Evolutionary conservation across 1,140 invertebrate species (phyloP).

Genomic region (Drosophila ananassae): DNA sequence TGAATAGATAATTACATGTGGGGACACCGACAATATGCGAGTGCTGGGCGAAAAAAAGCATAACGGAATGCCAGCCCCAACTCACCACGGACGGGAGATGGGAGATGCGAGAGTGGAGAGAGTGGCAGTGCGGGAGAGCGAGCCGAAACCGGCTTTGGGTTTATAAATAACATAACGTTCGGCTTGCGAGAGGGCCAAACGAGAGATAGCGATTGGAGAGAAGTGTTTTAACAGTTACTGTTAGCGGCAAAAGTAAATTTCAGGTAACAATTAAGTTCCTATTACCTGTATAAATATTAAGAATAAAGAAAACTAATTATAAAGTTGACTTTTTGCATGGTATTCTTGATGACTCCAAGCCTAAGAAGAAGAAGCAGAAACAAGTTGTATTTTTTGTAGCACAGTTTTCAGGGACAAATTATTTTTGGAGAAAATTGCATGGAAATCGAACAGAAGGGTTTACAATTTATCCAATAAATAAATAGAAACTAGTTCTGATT

Average conservation of each 20-base stretch:
- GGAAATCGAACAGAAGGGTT: too few relatives aligned
- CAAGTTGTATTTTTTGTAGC: too few relatives aligned
- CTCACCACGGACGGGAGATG: constrained; percentile 32
- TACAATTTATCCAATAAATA: too few relatives aligned
- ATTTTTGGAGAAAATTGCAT: too few relatives aligned
- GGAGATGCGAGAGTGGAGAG: background rate
- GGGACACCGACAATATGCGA: background rate
- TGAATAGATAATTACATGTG: constrained; percentile 1
- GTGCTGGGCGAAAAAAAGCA: background rate
- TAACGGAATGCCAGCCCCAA: constrained; percentile 25
- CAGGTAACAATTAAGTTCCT: background rate
- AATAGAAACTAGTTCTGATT: too few relatives aligned
- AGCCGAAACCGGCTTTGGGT: constrained; percentile 4
- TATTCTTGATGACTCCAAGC: too few relatives aligned
- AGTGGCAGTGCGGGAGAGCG: background rate
- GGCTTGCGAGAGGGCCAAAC: constrained; percentile 1
- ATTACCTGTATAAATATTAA: background rate
- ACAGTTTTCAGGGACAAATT: too few relatives aligned
- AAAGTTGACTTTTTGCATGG: too few relatives aligned
- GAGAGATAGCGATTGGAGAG: background rate
- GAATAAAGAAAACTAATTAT: too few relatives aligned
- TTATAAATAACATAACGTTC: constrained; percentile 5
- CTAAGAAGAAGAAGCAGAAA: too few relatives aligned
- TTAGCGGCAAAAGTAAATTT: background rate
- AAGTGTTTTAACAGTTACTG: background rate